Base-by-base conservation (phyloP, 2,113 vertebrate genomes). In the Thalassarche chlororhynchos region DNA sequence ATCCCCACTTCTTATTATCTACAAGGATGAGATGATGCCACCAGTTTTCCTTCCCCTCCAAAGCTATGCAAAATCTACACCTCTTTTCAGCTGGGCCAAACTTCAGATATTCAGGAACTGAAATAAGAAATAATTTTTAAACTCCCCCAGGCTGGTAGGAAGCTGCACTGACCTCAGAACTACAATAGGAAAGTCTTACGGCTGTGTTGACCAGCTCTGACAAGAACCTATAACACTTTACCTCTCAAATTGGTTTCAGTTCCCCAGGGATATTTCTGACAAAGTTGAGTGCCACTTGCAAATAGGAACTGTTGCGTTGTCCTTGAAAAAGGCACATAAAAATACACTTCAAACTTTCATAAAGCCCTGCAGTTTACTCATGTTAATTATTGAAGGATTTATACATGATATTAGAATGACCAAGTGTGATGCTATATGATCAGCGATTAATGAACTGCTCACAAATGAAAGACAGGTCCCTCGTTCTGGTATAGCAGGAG, bases 231-330 rank as follows among this genome's bases (percentile, higher is more conserved):
- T 58, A 62, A 58, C 42, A 78, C 49, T 82, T 57, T 78, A 81
- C 51, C 38, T 87, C 78, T 91, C 65, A 94, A 94, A 90, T 38
- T 77, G 52, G n/a, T 95, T 98, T 87, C 77, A 78, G 40, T 68
- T 93, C 93, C 81, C 54, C 29, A 77, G 69, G 42, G 81, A 88
- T 42, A 64, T 34, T 92, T 95, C 69, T 72, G 69, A 79, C 51
- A 72, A 71, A 69, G 64, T 38, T 58, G 80, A 92, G 19, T 62
- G 82, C 29, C 25, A 28, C 79, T 75, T 90, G 54, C 66, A 94
- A 91, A 92, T 61, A 65, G 17, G 10, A 11, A 55, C 32, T 88
- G n/a, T 90, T 95, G 77, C 6, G 6, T 23, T 85, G 74, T 54
- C 83, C 95, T 96, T 95, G 85, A 92, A 87, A 87, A 90, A 88